phyloP scores from a whole-genome alignment of 2,888 invertebrate species.

The Drosophila nr. medialis region DNA sequence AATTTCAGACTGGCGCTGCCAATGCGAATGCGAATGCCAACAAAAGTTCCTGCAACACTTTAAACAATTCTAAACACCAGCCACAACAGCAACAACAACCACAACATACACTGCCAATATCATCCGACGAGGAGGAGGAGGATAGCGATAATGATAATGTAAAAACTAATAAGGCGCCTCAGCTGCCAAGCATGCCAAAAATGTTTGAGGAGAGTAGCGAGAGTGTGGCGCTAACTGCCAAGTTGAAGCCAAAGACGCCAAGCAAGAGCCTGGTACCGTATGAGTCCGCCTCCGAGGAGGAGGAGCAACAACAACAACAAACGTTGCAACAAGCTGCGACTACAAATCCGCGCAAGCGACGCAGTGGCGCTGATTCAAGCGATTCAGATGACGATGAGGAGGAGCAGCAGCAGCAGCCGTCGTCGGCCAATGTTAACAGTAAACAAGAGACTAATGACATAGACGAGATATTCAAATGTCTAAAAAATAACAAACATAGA shows the following conservation, averaged over 20 bases:
- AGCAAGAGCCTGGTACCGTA: conserved; percentile 86
- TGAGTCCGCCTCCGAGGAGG: conserved; percentile 86
- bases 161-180: conserved; percentile 56
- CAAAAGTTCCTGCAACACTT: conserved; percentile 76
- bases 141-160: conserved; percentile 60
- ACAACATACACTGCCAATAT: conserved; percentile 68
- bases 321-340: conserved; percentile 12
- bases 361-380: conserved; percentile 59
- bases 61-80: conserved; percentile 38
- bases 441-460: conserved; percentile 80
- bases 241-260: conserved; percentile 67
- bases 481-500: conserved; percentile 54
- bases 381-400: conserved; percentile 59
- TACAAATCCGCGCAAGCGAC: conserved; percentile 72
- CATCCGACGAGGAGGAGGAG: conserved; percentile 67
- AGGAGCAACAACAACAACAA: conserved; percentile 40
- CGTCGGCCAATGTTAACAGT: conserved; percentile 59
- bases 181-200: conserved; percentile 84
- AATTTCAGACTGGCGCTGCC: conserved; percentile 75
- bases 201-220: conserved; percentile 61
- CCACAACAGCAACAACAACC: conserved; percentile 48
- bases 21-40: conserved; percentile 69
- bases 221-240: conserved; percentile 47
- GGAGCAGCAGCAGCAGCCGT: conserved; percentile 23
- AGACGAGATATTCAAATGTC: conserved; percentile 79